These are phyloP conservation scores for Acholoe squamosa DNA, from an alignment of 2,888 invertebrate genomes.

Conservation along the genomic window DNA sequence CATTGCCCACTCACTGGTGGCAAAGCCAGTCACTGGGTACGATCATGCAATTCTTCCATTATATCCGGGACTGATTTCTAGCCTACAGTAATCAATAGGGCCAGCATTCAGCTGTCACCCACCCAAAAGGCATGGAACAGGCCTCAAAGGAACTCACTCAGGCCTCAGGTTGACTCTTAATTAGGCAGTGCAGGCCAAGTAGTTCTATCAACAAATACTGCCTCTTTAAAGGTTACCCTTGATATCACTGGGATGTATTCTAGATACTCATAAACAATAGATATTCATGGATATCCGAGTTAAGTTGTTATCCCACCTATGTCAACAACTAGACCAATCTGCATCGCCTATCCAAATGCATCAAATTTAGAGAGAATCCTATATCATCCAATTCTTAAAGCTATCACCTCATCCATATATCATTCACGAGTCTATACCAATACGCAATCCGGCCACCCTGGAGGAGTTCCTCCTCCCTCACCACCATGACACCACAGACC, in stretches of 20 bases:
- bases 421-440: no score
- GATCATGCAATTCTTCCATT: constrained; percentile 50
- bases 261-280: background rate
- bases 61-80: constrained; percentile 44
- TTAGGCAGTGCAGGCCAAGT: no score
- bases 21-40: background rate
- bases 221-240: background rate
- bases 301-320: background rate
- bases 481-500: background rate
- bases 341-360: no score
- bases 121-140: background rate
- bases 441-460: constrained; percentile 10
- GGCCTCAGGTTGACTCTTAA: background rate
- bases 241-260: background rate
- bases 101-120: background rate
- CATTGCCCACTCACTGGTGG: background rate
- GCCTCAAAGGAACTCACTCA: background rate
- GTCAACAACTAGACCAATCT: no score
- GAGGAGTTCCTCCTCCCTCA: background rate
- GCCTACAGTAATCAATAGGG: constrained; percentile 22
- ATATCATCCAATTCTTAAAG: no score
- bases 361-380: no score
- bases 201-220: background rate
- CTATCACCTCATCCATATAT: no score
- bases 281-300: no score